phyloP scores from a whole-genome alignment of 2,797 vertebrate genomes.

The Parauchenoglanis punctatus region DNA sequence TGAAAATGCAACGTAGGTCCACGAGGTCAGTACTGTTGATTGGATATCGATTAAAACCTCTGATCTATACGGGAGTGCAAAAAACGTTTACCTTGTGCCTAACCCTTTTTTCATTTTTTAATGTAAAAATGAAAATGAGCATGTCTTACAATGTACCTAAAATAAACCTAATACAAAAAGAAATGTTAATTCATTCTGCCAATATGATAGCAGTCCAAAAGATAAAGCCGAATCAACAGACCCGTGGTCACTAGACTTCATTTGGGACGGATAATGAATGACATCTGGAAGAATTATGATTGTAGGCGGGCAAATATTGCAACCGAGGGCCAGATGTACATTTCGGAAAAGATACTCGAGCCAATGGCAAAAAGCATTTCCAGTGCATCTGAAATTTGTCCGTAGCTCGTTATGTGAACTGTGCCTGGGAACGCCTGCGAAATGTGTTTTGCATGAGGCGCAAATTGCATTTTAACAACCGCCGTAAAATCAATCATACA shows the following conservation, averaged over 20 bases:
- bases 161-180: background rate
- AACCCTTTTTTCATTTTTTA: background rate
- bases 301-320: background rate
- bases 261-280: background rate
- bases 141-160: background rate
- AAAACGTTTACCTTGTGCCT: background rate
- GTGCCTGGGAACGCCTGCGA: background rate
- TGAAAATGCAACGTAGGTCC: background rate
- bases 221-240: background rate
- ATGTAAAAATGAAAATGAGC: background rate
- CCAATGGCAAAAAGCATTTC: background rate
- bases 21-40: background rate
- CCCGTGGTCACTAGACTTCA: background rate
- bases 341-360: background rate
- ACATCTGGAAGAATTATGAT: background rate
- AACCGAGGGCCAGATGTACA: background rate
- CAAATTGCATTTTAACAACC: background rate
- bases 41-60: background rate
- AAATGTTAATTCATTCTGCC: background rate
- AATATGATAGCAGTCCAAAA: background rate
- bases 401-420: background rate
- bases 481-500: conserved; percentile 1
- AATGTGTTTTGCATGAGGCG: background rate
- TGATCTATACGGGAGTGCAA: background rate
- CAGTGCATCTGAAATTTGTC: background rate